Evolutionary conservation across 2,797 vertebrate species (phyloP).

Genomic region (Tapera naevia): DNA sequence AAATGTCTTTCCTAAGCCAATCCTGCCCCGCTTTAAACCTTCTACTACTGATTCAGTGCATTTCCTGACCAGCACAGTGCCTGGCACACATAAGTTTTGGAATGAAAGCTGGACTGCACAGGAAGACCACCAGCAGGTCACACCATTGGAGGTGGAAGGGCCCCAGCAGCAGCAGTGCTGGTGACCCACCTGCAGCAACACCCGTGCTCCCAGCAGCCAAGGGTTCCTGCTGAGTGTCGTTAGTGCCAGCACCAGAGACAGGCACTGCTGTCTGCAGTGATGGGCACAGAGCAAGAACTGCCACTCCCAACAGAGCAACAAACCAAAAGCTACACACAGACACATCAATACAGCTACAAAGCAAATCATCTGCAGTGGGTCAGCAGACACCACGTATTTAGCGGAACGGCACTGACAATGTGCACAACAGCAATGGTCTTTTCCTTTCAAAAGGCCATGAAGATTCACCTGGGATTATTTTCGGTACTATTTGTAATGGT

Average conservation of each 20-base stretch:
- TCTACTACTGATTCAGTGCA: neutral
- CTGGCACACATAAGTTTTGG: neutral
- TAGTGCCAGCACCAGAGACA: neutral
- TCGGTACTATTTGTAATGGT: neutral
- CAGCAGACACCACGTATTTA: neutral
- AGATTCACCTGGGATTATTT: neutral
- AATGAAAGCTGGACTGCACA: neutral
- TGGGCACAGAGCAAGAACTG: neutral
- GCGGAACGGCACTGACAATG: neutral
- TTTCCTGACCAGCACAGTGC: neutral
- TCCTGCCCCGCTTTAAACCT: neutral
- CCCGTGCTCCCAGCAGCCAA: neutral
- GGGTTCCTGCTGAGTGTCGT: rapidly evolving
- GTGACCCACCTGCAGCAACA: neutral
- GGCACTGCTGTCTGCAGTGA: neutral
- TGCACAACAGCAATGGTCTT: rapidly evolving
- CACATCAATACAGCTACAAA: neutral
- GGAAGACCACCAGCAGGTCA: neutral
- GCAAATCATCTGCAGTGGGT: neutral
- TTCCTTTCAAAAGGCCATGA: neutral
- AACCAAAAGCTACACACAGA: neutral
- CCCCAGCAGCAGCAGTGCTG: neutral
- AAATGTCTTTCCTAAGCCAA: neutral
- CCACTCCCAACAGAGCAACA: neutral
- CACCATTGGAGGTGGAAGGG: rapidly evolving